Conservation (phyloP, 2,888 invertebrate genomes). For the Tenthredo amoena region DNA sequence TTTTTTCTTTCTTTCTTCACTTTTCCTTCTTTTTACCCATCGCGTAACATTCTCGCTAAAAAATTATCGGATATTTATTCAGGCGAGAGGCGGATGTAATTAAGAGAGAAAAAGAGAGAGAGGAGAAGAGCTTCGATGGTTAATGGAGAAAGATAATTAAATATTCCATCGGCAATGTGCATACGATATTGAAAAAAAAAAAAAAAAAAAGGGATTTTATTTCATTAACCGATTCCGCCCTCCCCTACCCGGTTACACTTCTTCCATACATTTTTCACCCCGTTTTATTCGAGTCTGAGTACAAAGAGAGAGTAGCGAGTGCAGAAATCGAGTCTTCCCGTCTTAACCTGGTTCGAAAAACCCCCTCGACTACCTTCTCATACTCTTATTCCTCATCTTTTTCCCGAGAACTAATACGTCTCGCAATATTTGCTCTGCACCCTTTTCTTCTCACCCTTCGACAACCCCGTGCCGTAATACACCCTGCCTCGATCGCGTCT, state of each 20-base stretch:
- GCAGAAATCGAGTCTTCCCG: neutral
- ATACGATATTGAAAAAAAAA: neutral
- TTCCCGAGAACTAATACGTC: conserved; percentile 63
- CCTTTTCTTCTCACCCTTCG: neutral
- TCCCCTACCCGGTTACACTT: neutral
- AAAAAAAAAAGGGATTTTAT: conserved; percentile 1
- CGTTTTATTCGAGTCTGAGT: neutral
- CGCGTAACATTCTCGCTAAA: neutral
- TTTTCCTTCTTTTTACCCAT: neutral
- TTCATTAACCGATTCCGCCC: neutral
- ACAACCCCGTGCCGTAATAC: conserved; percentile 43
- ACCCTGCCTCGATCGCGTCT: conserved; percentile 50
- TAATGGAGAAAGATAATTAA: neutral
- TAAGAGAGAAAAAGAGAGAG: neutral
- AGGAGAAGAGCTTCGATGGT: neutral
- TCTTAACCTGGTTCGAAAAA: neutral
- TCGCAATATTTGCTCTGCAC: conserved; percentile 66
- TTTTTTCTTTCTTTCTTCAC: neutral
- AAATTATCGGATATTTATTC: conserved; percentile 24
- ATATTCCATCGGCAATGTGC: conserved; percentile 12
- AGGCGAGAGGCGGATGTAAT: neutral
- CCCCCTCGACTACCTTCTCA: neutral
- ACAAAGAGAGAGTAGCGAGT: neutral
- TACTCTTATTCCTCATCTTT: neutral
- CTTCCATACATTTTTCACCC: neutral